Percentiles rank a stretch among this genome's conserved stretches.
phyloP scores from a whole-genome alignment of 1,140 invertebrate genomes.

The Drosophila fuyamai region DNA sequence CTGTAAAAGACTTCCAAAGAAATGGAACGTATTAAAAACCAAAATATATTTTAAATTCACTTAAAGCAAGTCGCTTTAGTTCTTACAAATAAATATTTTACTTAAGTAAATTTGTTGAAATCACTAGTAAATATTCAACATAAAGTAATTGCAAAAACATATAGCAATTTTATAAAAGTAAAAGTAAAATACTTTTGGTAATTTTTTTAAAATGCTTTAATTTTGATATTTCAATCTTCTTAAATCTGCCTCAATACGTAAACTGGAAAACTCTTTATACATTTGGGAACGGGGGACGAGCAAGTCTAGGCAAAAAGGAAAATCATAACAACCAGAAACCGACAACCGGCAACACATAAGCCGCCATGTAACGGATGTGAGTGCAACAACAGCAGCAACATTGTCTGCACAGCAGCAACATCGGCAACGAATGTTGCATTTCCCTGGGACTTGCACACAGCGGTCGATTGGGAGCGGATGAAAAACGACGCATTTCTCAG shows the following conservation, averaged over 20 bases:
- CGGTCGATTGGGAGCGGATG: neutral
- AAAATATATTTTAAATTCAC: no score
- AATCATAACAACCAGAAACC: constrained; percentile 25
- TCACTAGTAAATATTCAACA: no score
- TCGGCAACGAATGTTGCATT: constrained; percentile 13
- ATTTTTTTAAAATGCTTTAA: neutral
- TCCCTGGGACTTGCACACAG: constrained; percentile 9
- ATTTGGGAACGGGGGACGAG: neutral
- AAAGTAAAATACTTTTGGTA: no score
- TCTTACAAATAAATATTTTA: no score
- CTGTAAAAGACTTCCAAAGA: no score
- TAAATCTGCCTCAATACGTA: no score
- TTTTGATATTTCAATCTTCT: neutral
- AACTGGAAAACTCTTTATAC: neutral
- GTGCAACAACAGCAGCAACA: constrained; percentile 28
- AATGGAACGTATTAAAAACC: no score
- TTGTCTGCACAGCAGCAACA: constrained; percentile 1
- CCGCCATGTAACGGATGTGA: constrained; percentile 51
- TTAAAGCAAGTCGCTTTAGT: no score
- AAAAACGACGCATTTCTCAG: constrained; percentile 15
- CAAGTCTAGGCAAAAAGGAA: constrained; percentile 21
- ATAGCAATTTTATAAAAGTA: no score
- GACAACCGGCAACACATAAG: constrained; percentile 34
- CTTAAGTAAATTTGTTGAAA: no score
- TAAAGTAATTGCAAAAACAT: no score